Evolutionary conservation across 1,140 invertebrate genomes (phyloP).

Genomic region (Neocloeon triangulifer): DNA sequence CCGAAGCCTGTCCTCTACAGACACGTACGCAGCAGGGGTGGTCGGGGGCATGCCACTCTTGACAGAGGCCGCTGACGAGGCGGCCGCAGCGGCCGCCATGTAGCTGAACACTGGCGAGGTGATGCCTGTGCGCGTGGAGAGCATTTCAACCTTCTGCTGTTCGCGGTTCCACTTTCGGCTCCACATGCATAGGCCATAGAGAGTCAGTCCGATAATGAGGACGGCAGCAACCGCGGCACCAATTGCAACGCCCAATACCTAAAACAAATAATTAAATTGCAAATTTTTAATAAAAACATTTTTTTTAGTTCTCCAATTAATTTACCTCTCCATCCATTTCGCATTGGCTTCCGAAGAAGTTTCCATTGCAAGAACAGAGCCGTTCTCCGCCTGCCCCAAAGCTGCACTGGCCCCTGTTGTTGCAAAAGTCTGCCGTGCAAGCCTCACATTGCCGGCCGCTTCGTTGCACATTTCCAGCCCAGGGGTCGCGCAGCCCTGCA

Average conservation of each 20-base stretch:
- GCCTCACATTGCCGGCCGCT: constrained; percentile 50
- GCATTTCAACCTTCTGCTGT: constrained; percentile 34
- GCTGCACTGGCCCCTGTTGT: constrained; percentile 56
- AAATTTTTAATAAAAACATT: too few relatives aligned
- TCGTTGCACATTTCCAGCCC: constrained; percentile 31
- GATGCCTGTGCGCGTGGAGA: constrained; percentile 15
- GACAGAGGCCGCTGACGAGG: too few relatives aligned
- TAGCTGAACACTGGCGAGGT: constrained; percentile 64
- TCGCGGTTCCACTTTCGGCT: constrained; percentile 72
- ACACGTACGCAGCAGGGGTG: constrained; percentile 24
- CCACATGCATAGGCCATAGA: constrained; percentile 76
- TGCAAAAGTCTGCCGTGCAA: constrained; percentile 50
- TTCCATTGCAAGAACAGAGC: constrained; percentile 56
- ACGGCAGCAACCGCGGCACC: constrained; percentile 70
- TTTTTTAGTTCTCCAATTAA: too few relatives aligned
- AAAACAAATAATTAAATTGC: too few relatives aligned
- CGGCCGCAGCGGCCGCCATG: constrained; percentile 37
- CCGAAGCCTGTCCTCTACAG: constrained; percentile 46
- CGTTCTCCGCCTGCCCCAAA: constrained; percentile 49
- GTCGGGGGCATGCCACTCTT: too few relatives aligned
- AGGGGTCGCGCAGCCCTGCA: constrained; percentile 51
- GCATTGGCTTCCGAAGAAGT: constrained; percentile 68
- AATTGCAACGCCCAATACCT: constrained; percentile 68
- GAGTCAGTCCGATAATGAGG: constrained; percentile 65
- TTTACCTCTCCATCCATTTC: constrained; percentile 81